A percentile compares a stretch with the other conserved stretches of the same genome.
phyloP scores from a whole-genome alignment of 2,113 vertebrate species.

The Callipepla californica region DNA sequence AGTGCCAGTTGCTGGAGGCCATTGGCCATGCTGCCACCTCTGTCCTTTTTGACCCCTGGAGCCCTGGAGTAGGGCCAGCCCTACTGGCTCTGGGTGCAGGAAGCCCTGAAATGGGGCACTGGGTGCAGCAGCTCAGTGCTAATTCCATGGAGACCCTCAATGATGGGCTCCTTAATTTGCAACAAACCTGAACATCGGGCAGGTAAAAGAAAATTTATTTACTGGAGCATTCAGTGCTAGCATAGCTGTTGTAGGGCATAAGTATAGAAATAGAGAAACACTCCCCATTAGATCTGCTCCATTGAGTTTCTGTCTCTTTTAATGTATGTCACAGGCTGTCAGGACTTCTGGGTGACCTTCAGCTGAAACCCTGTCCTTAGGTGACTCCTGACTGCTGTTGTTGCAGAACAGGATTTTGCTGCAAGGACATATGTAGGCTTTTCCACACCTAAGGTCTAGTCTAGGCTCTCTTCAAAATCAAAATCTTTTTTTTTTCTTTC shows the following conservation, averaged over 20 bases:
- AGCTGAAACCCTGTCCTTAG: constrained; percentile 40
- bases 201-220: constrained; percentile 6
- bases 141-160: not conserved
- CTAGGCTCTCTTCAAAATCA: not conserved
- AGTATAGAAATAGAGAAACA: constrained; percentile 28
- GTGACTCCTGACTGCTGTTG: not conserved
- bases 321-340: not conserved
- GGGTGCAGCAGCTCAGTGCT: not conserved
- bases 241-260: not conserved
- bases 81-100: not conserved
- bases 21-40: not conserved
- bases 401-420: not conserved
- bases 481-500: not conserved
- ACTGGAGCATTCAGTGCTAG: not conserved
- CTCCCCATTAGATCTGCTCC: not conserved
- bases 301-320: constrained; percentile 40
- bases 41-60: not conserved
- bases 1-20: not conserved
- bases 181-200: not conserved
- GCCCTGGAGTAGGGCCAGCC: not conserved
- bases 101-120: not conserved
- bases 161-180: not conserved
- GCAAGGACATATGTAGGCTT: not conserved
- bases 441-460: not conserved
- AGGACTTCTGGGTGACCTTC: constrained; percentile 18